Base-by-base conservation (phyloP, 2,797 vertebrate species). In the Xenentodon cancila region DNA sequence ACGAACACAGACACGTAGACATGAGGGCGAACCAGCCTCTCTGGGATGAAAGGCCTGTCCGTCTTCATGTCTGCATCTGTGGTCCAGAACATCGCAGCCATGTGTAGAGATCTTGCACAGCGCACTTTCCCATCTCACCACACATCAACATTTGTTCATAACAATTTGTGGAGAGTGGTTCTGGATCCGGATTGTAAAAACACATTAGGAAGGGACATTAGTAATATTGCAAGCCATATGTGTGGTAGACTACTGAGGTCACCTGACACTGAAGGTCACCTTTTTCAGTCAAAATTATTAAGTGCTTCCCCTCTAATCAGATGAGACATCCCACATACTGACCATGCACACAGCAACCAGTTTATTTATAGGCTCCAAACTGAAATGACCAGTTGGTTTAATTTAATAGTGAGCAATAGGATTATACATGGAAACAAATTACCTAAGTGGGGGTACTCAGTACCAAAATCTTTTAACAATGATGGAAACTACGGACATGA, bases 391-490 rank as follows among this genome's bases (percentile, higher is more conserved):
- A 93, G 89, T 94, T 93, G 92, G 89, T 93, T 92, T 93, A 93
- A 94, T 94, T 93, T 90, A 93, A 94, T 92, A 91, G 88, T 88
- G 84, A 84, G 84, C 92, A 94, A 94, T 93, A 92, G 92, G 93
- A 94, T 94, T 93, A 93, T 85, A 89, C 90, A 90, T 87, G 87
- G 87, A 93, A 94, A 91, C 92, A 93, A 94, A 94, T 94, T 93
- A 94, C 92, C 92, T 93, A 94, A 94, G 92, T 94, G 92, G 91
- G 88, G 88, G 86, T 90, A 90, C 85, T 90, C 81, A 73, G 86
- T 84, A 90, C 89, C 88, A 75, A 91, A 92, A 93, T 93, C 91
- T 92, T 92, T 93, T 92, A 92, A 92, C 92, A 93, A 93, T 92
- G 91, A 93, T 93, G 89, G 91, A 94, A 92, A 90, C 88, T 91